Conservation (phyloP, 2,797 vertebrate species). For the Neomorphus geoffroyi region DNA sequence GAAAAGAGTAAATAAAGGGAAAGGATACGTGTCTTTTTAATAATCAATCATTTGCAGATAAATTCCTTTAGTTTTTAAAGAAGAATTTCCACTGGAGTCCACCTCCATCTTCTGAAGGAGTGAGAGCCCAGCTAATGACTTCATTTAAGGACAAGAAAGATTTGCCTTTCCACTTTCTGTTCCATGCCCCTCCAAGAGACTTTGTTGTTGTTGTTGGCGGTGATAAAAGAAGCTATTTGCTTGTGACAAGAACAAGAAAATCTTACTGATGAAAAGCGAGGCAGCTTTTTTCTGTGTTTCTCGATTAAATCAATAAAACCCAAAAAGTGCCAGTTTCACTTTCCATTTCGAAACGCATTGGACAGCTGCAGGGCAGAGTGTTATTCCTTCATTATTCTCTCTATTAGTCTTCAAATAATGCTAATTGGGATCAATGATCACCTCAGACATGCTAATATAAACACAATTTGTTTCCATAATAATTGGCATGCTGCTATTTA, state of each 20-base stretch:
- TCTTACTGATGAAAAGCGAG: neutral
- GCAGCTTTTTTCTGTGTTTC: conserved; percentile 28
- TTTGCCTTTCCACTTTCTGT: neutral
- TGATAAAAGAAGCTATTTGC: conserved; percentile 31
- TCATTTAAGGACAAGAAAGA: neutral
- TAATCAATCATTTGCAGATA: neutral
- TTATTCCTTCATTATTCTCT: conserved; percentile 36
- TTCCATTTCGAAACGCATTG: neutral
- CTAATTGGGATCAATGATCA: conserved; percentile 44
- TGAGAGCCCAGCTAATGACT: neutral
- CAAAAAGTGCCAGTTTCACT: conserved; percentile 22
- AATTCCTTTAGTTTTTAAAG: neutral
- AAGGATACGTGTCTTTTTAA: neutral
- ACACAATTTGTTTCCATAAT: conserved; percentile 54
- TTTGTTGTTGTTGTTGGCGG: neutral
- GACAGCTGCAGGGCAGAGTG: conserved; percentile 30
- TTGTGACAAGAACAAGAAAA: conserved; percentile 25
- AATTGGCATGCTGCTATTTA: conserved; percentile 60
- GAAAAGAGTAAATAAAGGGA: neutral
- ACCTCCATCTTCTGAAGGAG: neutral
- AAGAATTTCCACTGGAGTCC: neutral
- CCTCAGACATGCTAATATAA: conserved; percentile 52
- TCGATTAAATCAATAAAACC: conserved; percentile 24
- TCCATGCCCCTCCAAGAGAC: neutral
- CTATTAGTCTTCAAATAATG: conserved; percentile 26